Evolutionary conservation across 2,113 vertebrate species (phyloP).

Genomic region (Dasypus novemcinctus): DNA sequence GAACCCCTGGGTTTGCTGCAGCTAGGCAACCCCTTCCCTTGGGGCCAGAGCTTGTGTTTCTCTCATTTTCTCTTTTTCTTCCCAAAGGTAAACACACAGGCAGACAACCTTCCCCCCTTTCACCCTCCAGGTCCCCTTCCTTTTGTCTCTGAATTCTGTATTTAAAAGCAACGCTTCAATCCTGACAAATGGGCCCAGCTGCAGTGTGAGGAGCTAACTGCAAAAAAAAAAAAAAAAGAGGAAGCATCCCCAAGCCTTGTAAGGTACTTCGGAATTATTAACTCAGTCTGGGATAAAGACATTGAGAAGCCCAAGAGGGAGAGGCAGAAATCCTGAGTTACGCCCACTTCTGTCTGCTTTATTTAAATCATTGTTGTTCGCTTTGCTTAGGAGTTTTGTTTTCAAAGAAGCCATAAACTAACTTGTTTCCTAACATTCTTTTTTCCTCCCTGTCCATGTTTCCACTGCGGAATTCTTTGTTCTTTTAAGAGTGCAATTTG

Average conservation of each 20-base stretch:
- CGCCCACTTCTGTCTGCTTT: not conserved
- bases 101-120: not conserved
- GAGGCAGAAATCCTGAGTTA: not conserved
- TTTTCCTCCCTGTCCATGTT: not conserved
- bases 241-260: not conserved
- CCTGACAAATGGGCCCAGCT: not conserved
- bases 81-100: not conserved
- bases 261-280: not conserved
- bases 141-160: slow-evolving; percentile 4
- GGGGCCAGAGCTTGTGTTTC: not conserved
- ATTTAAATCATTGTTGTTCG: not conserved
- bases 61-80: slow-evolving; percentile 9
- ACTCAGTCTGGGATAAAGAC: not conserved
- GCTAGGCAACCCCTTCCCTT: not conserved
- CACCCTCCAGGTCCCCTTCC: not conserved
- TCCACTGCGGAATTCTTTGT: not conserved
- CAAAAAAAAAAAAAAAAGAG: not conserved
- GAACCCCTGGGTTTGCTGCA: not conserved
- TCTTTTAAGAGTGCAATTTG: not conserved
- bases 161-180: not conserved
- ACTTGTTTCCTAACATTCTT: not conserved
- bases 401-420: not conserved
- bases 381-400: not conserved
- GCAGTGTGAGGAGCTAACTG: not conserved
- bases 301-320: not conserved